A percentile compares a stretch with the other conserved stretches of the same genome.
These are phyloP conservation scores for Macroteleia sp. DNA, from an alignment of 2,888 invertebrate species.

Conservation along the genomic window DNA sequence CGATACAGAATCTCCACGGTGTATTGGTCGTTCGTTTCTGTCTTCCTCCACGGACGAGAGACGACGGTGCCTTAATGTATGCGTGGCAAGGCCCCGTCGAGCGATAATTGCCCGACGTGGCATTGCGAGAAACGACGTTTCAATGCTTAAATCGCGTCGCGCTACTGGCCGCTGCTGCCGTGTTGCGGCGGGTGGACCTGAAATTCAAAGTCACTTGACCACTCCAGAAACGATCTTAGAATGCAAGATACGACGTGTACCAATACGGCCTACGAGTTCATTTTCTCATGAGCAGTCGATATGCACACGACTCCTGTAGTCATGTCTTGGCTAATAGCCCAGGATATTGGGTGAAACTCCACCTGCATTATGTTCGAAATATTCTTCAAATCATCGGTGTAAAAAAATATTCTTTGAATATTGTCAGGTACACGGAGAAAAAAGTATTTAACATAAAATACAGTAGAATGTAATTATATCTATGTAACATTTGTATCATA, in stretches of 20 bases:
- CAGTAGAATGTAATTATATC: no score
- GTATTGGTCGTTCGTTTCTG: slow-evolving; percentile 59
- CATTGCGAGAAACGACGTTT: slow-evolving; percentile 75
- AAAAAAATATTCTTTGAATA: no score
- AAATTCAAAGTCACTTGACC: slow-evolving; percentile 61
- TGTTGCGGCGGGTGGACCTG: slow-evolving; percentile 53
- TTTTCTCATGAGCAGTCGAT: slow-evolving; percentile 18
- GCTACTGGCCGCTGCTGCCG: slow-evolving; percentile 47
- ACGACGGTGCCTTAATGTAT: slow-evolving; percentile 70
- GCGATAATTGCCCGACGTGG: slow-evolving; percentile 81
- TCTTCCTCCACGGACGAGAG: slow-evolving; percentile 35
- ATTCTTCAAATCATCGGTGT: no score
- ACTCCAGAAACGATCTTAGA: slow-evolving; percentile 35
- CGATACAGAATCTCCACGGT: slow-evolving; percentile 71
- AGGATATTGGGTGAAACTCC: no score
- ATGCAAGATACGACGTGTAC: slow-evolving; percentile 36
- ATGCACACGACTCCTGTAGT: slow-evolving; percentile 19
- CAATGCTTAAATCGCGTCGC: slow-evolving; percentile 74
- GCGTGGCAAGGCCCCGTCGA: slow-evolving; percentile 71
- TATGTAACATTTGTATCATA: no score
- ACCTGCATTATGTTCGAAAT: no score
- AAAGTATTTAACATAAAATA: no score
- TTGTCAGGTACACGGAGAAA: no score
- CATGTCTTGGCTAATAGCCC: no score
- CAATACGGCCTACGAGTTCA: slow-evolving; percentile 37